Percentiles rank a stretch among this genome's conserved stretches.
Evolutionary conservation across 30 jellyfish, hydroid and myxozoan genomes (phyloP).

Genomic region (Euphysa ruthae): DNA sequence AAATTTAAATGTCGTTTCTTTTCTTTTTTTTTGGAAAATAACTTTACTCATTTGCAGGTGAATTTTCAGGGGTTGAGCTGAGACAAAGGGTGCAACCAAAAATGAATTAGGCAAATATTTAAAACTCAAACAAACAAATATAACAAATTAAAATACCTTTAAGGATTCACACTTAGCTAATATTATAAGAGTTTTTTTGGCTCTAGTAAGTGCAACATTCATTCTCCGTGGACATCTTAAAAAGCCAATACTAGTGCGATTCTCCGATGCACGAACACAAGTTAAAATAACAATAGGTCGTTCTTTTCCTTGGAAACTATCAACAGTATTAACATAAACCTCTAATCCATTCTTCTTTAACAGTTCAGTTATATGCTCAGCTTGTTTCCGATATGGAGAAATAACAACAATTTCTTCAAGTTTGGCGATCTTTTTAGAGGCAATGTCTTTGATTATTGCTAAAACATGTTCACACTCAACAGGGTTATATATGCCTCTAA

Average conservation of each 20-base stretch:
- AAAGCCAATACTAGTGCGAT: slow-evolving; percentile 55
- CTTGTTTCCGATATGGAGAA: slow-evolving; percentile 74
- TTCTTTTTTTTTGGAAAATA: neutral
- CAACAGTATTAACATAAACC: slow-evolving; percentile 63
- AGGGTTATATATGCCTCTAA: slow-evolving; percentile 64
- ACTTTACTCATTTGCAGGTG: too few relatives aligned
- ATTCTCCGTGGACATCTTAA: slow-evolving; percentile 73
- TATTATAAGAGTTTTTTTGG: slow-evolving; percentile 62
- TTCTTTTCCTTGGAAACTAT: slow-evolving; percentile 95
- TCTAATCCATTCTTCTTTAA: neutral
- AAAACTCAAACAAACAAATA: too few relatives aligned
- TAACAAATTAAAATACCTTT: slow-evolving; percentile 40
- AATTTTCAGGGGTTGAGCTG: too few relatives aligned
- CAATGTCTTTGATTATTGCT: slow-evolving; percentile 31
- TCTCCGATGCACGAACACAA: slow-evolving; percentile 81
- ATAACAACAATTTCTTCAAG: slow-evolving; percentile 49
- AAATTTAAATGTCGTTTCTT: too few relatives aligned
- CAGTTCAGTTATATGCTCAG: slow-evolving; percentile 11
- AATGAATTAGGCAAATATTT: too few relatives aligned
- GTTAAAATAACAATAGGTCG: slow-evolving; percentile 58
- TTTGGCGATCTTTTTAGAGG: neutral
- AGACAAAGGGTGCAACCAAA: too few relatives aligned
- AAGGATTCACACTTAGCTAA: slow-evolving; percentile 57
- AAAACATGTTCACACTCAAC: slow-evolving; percentile 54
- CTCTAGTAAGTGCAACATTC: slow-evolving; percentile 95